Evolutionary conservation across 2,888 invertebrate genomes (phyloP).

Genomic region (Caenorhabditis zanzibari): DNA sequence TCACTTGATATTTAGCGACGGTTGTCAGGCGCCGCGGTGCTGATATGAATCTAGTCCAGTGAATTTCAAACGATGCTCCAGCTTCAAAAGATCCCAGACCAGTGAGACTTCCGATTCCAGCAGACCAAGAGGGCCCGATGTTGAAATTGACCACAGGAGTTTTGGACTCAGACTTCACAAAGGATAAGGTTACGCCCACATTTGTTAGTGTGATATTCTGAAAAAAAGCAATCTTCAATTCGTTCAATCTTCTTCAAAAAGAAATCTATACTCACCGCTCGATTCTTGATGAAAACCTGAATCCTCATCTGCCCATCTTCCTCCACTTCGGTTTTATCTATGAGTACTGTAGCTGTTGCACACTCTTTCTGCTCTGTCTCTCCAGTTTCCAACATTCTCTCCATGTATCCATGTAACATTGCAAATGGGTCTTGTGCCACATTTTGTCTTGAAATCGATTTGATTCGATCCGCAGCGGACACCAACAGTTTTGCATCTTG

Average conservation of each 20-base stretch:
- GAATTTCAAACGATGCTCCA: conserved; percentile 53
- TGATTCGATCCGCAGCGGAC: conserved; percentile 69
- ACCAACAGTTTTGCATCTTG: conserved; percentile 68
- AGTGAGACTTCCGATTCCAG: conserved; percentile 55
- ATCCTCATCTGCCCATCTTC: conserved; percentile 64
- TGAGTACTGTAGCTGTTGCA: conserved; percentile 59
- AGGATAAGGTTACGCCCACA: conserved; percentile 47
- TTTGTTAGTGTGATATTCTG: conserved; percentile 56
- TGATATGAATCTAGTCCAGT: conserved; percentile 51
- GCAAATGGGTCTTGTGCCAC: conserved; percentile 72
- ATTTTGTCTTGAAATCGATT: conserved; percentile 73
- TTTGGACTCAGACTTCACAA: conserved; percentile 31
- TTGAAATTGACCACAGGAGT: conserved; percentile 50
- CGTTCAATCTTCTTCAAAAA: too few relatives aligned
- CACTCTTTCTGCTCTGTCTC: conserved; percentile 59
- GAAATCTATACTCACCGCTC: conserved; percentile 45
- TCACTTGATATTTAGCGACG: conserved; percentile 60
- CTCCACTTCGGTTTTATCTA: conserved; percentile 63
- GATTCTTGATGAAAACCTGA: conserved; percentile 62
- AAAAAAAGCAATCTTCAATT: background rate
- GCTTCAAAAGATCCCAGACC: conserved; percentile 52
- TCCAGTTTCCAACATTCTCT: conserved; percentile 64
- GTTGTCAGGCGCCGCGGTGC: conserved; percentile 54
- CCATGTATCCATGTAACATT: conserved; percentile 73
- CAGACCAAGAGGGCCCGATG: conserved; percentile 50